A percentile compares a stretch with the other conserved stretches of the same genome.
These are phyloP conservation scores for Drosophila kurseongensis DNA, from an alignment of 1,140 invertebrate species.

Conservation along the genomic window DNA sequence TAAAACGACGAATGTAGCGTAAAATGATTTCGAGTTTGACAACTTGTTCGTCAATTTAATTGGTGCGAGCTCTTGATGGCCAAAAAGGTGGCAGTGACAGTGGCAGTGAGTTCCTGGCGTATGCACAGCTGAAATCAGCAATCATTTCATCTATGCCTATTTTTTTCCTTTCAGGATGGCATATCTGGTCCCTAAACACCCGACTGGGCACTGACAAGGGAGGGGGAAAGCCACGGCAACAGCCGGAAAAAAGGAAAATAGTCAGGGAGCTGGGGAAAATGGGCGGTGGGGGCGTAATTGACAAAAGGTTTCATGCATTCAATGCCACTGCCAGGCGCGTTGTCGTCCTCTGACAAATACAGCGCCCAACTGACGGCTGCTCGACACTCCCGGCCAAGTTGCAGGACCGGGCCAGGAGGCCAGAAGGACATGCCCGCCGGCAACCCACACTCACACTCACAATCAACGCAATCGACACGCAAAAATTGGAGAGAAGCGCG, in stretches of 20 bases:
- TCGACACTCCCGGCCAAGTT: slow-evolving; percentile 19
- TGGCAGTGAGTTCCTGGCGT: slow-evolving; percentile 18
- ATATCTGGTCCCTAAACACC: slow-evolving; percentile 5
- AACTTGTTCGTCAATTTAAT: slow-evolving; percentile 80
- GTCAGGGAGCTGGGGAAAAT: slow-evolving; percentile 14
- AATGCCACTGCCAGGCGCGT: slow-evolving; percentile 59
- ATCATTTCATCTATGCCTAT: slow-evolving; percentile 76
- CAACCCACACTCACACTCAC: slow-evolving; percentile 30
- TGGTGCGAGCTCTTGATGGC: slow-evolving; percentile 60
- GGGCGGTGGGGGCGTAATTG: slow-evolving; percentile 59
- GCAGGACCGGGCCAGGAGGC: slow-evolving; percentile 8
- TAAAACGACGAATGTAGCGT: slow-evolving; percentile 74
- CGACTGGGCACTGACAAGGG: slow-evolving; percentile 40
- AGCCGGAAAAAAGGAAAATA: slow-evolving; percentile 17
- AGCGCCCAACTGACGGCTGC: slow-evolving; percentile 60
- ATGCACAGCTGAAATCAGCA: slow-evolving; percentile 68
- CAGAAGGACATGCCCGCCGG: slow-evolving; percentile 37
- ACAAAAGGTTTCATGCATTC: slow-evolving; percentile 81
- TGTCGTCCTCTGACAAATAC: slow-evolving; percentile 63
- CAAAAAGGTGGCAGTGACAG: slow-evolving; percentile 26
- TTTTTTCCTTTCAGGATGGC: slow-evolving; percentile 43
- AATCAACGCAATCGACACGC: slow-evolving; percentile 70
- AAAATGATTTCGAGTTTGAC: slow-evolving; percentile 76
- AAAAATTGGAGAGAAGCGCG: slow-evolving; percentile 62
- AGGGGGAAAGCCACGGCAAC: slow-evolving; percentile 18